Percentiles rank a stretch among this genome's conserved stretches.
phyloP scores from a whole-genome alignment of 2,113 vertebrate genomes.

The Sinocyclocheilus anshuiensis region DNA sequence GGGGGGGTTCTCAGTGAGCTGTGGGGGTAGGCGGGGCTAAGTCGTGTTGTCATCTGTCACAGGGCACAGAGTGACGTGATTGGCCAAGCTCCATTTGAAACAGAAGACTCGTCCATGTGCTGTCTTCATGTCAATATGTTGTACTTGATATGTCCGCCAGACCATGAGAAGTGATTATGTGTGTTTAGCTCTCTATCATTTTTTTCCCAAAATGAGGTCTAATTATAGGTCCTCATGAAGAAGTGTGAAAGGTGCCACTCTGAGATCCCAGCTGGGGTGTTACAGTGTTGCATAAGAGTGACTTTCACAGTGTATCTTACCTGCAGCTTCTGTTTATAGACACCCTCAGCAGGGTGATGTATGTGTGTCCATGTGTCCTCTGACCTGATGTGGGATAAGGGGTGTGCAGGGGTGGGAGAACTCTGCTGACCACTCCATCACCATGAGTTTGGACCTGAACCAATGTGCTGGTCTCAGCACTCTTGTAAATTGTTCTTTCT shows the following conservation, averaged over 20 bases:
- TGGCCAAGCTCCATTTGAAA: slow-evolving; percentile 35
- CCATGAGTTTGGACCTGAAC: background rate
- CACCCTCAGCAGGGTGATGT: slow-evolving; percentile 29
- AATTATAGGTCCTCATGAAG: slow-evolving; percentile 24
- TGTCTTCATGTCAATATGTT: slow-evolving; percentile 5
- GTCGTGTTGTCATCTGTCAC: slow-evolving; percentile 26
- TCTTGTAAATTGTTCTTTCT: background rate
- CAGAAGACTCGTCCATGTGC: background rate
- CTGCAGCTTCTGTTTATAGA: slow-evolving; percentile 52
- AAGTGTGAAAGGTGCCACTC: slow-evolving; percentile 31
- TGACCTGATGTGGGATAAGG: slow-evolving; percentile 29
- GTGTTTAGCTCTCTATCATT: background rate
- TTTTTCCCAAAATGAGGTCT: slow-evolving; percentile 3
- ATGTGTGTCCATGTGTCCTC: slow-evolving; percentile 29
- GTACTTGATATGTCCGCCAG: background rate
- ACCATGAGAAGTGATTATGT: background rate
- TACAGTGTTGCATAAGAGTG: slow-evolving; percentile 29
- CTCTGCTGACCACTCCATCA: slow-evolving; percentile 65
- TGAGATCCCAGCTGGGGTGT: slow-evolving; percentile 34
- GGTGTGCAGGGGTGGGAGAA: slow-evolving; percentile 10
- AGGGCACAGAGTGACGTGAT: slow-evolving; percentile 18
- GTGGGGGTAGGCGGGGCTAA: slow-evolving; percentile 30
- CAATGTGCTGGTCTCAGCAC: slow-evolving; percentile 8
- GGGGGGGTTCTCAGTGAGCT: slow-evolving; percentile 8
- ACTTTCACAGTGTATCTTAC: slow-evolving; percentile 32